Percentiles rank a stretch among this genome's conserved stretches.
Conservation (phyloP, 2,113 vertebrate genomes). For the Oxyura jamaicensis region DNA sequence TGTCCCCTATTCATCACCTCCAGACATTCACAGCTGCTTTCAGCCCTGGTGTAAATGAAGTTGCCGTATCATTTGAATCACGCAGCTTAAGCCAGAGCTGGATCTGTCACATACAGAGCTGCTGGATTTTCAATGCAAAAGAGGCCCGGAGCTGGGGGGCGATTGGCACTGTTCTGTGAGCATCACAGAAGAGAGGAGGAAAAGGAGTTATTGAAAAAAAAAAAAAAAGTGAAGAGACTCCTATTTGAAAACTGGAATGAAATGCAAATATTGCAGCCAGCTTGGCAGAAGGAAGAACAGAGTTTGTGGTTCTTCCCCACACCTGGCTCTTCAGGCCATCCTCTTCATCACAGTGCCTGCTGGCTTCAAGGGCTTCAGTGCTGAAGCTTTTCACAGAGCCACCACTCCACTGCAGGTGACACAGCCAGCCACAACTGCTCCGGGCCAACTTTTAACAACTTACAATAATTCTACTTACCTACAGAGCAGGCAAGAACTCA, state of each 20-base stretch:
- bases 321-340: neutral
- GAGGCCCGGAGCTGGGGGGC: neutral
- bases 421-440: neutral
- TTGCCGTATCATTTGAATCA: neutral
- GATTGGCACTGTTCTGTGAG: neutral
- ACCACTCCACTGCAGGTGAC: rapidly evolving
- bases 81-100: neutral
- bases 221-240: neutral
- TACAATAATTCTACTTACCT: neutral
- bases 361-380: neutral
- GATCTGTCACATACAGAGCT: neutral
- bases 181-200: neutral
- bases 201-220: neutral
- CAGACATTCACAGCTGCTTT: neutral
- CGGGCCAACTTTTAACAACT: neutral
- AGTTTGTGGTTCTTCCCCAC: neutral
- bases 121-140: neutral
- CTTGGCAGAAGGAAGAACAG: neutral
- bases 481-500: neutral
- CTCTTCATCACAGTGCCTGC: neutral
- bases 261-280: rapidly evolving
- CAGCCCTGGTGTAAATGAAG: neutral
- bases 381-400: neutral
- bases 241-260: neutral
- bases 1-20: neutral